Conservation (phyloP, 2,888 invertebrate genomes). For the Liodrosophila aerea region DNA sequence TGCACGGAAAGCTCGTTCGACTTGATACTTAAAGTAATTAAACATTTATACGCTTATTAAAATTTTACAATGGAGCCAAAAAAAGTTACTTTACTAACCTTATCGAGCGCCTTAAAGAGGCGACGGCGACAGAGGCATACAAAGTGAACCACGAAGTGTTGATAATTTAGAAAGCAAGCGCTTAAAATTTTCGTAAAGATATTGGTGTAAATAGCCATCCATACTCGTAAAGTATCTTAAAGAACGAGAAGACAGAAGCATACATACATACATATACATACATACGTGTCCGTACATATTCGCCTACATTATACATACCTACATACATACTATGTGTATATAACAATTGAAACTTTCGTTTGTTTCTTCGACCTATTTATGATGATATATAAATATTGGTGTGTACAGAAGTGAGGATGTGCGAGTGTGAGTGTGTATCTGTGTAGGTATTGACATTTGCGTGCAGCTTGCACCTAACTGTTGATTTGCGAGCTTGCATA, state of each 20-base stretch:
- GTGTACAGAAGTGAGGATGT: neutral
- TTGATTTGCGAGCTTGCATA: slow-evolving; percentile 30
- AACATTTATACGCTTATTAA: slow-evolving; percentile 28
- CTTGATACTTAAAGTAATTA: slow-evolving; percentile 48
- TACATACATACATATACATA: slow-evolving; percentile 1
- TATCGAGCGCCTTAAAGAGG: no score
- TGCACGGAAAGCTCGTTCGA: slow-evolving; percentile 14
- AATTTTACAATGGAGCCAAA: slow-evolving; percentile 10
- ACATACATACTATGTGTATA: slow-evolving; percentile 4
- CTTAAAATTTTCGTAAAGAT: no score
- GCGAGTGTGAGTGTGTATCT: neutral
- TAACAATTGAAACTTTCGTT: slow-evolving; percentile 19
- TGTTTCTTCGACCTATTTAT: slow-evolving; percentile 17
- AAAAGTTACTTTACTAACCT: neutral
- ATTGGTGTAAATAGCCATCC: neutral
- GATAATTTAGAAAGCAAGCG: no score
- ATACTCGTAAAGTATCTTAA: neutral
- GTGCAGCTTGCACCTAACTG: slow-evolving; percentile 32
- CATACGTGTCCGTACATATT: slow-evolving; percentile 2
- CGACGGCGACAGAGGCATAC: no score
- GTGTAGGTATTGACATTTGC: slow-evolving; percentile 4
- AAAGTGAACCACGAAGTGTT: no score
- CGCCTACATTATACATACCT: neutral
- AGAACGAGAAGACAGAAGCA: slow-evolving; percentile 3
- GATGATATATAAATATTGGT: neutral